Conservation (phyloP, 2,888 invertebrate species). For the Gortyna flavago region DNA sequence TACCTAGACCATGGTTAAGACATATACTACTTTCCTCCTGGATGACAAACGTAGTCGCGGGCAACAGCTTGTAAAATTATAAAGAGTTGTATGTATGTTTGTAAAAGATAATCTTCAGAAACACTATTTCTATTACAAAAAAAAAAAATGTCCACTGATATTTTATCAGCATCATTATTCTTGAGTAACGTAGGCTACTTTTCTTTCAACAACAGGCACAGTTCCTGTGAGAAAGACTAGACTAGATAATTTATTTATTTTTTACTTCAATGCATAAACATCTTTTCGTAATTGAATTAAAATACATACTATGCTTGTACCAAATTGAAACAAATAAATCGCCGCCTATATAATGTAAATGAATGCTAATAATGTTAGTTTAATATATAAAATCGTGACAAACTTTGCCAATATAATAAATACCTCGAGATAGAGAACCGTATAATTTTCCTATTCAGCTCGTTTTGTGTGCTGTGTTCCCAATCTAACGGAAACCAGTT, state of each 20-base stretch:
- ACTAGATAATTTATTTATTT: no score
- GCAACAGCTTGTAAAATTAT: no score
- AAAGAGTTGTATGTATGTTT: no score
- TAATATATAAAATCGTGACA: not conserved
- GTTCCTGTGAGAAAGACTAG: not conserved
- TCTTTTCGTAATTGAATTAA: constrained; percentile 16
- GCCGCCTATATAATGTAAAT: constrained; percentile 12
- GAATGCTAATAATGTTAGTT: not conserved
- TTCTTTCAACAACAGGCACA: not conserved
- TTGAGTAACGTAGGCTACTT: not conserved
- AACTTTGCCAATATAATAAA: constrained; percentile 12
- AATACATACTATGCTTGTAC: not conserved
- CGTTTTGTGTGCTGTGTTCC: constrained; percentile 15
- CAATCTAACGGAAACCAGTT: constrained; percentile 17
- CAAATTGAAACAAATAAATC: constrained; percentile 33
- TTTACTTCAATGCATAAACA: no score
- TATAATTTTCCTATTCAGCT: constrained; percentile 38
- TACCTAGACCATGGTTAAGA: no score
- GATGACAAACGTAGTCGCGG: no score
- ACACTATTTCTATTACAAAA: not conserved
- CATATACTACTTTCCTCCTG: no score
- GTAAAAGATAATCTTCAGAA: not conserved
- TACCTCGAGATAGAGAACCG: constrained; percentile 4
- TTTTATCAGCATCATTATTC: not conserved
- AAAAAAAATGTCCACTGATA: not conserved